Evolutionary conservation across 2,888 invertebrate species (phyloP), one percentile per base, ranked within the genome.

Genomic region (Hartigia nigra): DNA sequence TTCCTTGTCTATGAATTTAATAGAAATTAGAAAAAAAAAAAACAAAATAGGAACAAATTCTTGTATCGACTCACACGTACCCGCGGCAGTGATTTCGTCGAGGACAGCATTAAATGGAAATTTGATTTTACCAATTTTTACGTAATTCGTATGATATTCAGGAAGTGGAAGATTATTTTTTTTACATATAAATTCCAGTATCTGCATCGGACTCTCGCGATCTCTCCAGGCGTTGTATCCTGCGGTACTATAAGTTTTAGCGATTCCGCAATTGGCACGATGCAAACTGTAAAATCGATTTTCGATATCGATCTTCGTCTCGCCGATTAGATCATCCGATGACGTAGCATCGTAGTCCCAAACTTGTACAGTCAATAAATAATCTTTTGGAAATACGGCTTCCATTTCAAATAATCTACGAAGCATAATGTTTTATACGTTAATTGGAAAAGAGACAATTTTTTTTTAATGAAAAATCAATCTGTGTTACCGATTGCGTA

Each of bases 171-270:
- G 88, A 84, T 96, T 95, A 84, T 95, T 94, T 76, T 93, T 94
- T 70, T 92, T 92, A 89, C 98, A 98, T 0, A 97, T 88, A 36
- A 94, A 93, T 76, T 93, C 92, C 12, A 98, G 92, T 81, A 98
- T 96, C 82, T 94, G 93, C 0, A 95, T 94, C 0, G 98, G 98
- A 82, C 94, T 95, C 78, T 93, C 90, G 5, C 93, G 92, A 90
- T 97, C 97, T 69, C 97, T 93, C 98, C 98, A 98, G 76, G 93
- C 93, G 85, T 95, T 95, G 85, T 95, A 95, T 0, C 97, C 97
- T 1, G 87, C 87, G 78, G 93, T 91, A 78, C 94, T 93, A 87
- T 96, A 98, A 86, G 94, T 94, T 72, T 92, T 92, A 0, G 96
- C 91, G 23, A 98, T 90, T 0, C 98, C 98, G 86, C 97, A 96